A percentile compares a stretch with the other conserved stretches of the same genome.
Evolutionary conservation across 2,113 vertebrate genomes (phyloP).

Genomic region (Tragulus kanchil): DNA sequence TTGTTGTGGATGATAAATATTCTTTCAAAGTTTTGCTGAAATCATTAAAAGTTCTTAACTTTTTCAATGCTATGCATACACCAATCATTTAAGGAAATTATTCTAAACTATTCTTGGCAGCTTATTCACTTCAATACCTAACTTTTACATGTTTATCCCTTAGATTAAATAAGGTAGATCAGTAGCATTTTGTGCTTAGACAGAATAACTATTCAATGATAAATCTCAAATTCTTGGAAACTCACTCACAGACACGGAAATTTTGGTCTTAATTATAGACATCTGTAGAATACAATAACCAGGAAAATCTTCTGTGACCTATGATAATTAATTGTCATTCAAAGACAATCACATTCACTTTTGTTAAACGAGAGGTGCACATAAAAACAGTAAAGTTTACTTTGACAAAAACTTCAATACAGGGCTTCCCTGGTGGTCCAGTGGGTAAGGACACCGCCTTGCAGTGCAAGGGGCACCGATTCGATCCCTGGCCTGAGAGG

Average conservation of each 20-base stretch:
- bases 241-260: background rate
- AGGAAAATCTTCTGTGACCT: background rate
- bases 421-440: too few relatives aligned
- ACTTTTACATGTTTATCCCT: background rate
- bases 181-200: background rate
- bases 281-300: background rate
- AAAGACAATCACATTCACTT: background rate
- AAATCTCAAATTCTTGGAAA: background rate
- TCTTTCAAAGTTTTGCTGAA: background rate
- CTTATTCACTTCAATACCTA: background rate
- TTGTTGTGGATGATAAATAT: background rate
- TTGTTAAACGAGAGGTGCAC: background rate
- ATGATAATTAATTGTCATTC: background rate
- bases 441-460: too few relatives aligned
- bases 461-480: too few relatives aligned
- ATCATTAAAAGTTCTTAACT: background rate
- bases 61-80: background rate
- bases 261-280: background rate
- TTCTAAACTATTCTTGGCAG: background rate
- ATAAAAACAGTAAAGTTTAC: slow-evolving; percentile 49
- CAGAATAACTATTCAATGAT: background rate
- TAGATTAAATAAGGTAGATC: background rate
- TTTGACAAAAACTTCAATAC: background rate
- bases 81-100: background rate
- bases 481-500: too few relatives aligned